These are phyloP conservation scores for Rhorus exstirpatorius DNA, from an alignment of 2,888 invertebrate genomes.

Conservation along the genomic window DNA sequence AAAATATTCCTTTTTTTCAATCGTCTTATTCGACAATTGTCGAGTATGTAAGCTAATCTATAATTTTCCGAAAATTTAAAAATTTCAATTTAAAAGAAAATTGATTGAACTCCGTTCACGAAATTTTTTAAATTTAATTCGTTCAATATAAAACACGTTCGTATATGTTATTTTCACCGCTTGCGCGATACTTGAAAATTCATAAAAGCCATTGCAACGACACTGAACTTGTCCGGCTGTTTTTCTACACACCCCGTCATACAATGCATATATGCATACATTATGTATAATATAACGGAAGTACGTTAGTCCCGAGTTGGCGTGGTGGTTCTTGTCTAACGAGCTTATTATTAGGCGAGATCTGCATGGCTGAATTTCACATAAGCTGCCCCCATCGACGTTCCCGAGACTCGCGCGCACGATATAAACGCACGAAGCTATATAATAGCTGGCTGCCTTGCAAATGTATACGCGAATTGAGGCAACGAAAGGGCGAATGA, in stretches of 20 bases:
- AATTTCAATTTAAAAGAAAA: background rate
- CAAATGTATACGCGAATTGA: constrained; percentile 60
- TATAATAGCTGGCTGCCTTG: constrained; percentile 57
- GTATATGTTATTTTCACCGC: too few relatives aligned
- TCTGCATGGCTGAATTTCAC: constrained; percentile 80
- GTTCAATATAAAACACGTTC: background rate
- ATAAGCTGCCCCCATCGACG: constrained; percentile 73
- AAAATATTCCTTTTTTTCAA: too few relatives aligned
- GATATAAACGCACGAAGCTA: constrained; percentile 70
- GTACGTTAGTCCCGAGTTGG: constrained; percentile 55
- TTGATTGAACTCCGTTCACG: background rate
- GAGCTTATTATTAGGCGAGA: constrained; percentile 79
- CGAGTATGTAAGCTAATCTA: too few relatives aligned
- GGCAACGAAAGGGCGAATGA: constrained; percentile 26
- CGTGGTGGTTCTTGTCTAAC: constrained; percentile 74
- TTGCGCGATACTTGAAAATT: background rate
- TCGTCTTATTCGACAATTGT: too few relatives aligned
- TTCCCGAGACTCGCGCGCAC: constrained; percentile 51
- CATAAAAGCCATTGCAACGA: background rate
- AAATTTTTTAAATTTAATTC: background rate
- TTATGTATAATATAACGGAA: constrained; percentile 30
- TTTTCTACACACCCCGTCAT: constrained; percentile 1
- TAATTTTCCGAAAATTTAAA: too few relatives aligned
- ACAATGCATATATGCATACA: background rate
- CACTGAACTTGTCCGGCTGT: constrained; percentile 14